Percentiles rank a stretch among this genome's conserved stretches.
Evolutionary conservation across 2,797 vertebrate species (phyloP).

Genomic region (Brachyrhaphis roseni): DNA sequence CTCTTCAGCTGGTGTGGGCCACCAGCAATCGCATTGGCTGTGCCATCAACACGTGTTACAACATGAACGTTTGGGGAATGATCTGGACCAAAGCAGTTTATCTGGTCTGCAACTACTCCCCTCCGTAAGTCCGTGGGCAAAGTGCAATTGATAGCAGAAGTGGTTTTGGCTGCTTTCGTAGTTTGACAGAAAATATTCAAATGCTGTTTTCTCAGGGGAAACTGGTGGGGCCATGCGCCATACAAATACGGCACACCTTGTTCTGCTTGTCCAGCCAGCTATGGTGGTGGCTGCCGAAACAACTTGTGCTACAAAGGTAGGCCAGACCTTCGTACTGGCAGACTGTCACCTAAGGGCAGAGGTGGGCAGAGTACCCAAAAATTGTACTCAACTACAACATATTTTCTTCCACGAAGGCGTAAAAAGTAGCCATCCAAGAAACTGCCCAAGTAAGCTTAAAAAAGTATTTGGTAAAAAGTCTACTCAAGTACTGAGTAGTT

Average conservation of each 20-base stretch:
- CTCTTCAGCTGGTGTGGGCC: slow-evolving; percentile 92
- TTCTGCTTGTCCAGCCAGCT: slow-evolving; percentile 95
- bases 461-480: too few relatives aligned
- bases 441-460: too few relatives aligned
- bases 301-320: slow-evolving; percentile 96
- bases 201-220: slow-evolving; percentile 82
- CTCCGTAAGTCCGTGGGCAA: slow-evolving; percentile 84
- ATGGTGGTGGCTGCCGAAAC: slow-evolving; percentile 93
- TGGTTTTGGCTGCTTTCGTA: too few relatives aligned
- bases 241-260: slow-evolving; percentile 94
- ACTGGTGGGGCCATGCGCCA: slow-evolving; percentile 98
- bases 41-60: slow-evolving; percentile 96
- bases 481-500: too few relatives aligned
- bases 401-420: too few relatives aligned
- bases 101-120: slow-evolving; percentile 98
- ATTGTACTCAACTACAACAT: too few relatives aligned
- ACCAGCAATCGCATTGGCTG: slow-evolving; percentile 95
- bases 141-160: neutral
- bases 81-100: slow-evolving; percentile 97
- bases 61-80: slow-evolving; percentile 99
- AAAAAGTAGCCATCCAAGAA: too few relatives aligned
- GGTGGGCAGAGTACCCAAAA: too few relatives aligned
- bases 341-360: too few relatives aligned
- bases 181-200: neutral
- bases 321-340: slow-evolving; percentile 1